A percentile compares a stretch with the other conserved stretches of the same genome.
These are phyloP conservation scores for Thelaira solivaga DNA, from an alignment of 2,888 invertebrate genomes.

Conservation along the genomic window DNA sequence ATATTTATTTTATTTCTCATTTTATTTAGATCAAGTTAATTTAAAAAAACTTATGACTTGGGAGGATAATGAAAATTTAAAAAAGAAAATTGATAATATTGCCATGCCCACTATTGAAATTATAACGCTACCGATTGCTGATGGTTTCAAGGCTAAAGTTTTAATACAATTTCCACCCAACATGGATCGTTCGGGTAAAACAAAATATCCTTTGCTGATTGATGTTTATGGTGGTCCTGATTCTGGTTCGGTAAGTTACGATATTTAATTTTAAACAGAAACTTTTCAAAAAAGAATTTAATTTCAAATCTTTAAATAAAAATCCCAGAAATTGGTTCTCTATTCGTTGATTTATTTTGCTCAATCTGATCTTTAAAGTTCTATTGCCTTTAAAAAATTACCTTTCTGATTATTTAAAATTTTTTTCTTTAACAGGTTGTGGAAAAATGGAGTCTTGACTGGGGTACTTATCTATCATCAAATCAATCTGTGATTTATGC, in stretches of 20 bases:
- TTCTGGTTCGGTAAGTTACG: slow-evolving; percentile 87
- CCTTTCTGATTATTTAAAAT: no score
- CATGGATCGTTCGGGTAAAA: slow-evolving; percentile 81
- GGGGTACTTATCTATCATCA: slow-evolving; percentile 91
- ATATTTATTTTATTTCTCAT: background rate
- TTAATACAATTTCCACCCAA: slow-evolving; percentile 85
- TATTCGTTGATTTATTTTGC: no score
- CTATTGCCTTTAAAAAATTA: no score
- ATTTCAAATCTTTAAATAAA: no score
- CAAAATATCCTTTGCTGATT: slow-evolving; percentile 88
- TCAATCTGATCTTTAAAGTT: no score
- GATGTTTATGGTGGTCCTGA: slow-evolving; percentile 97
- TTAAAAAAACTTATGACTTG: slow-evolving; percentile 78
- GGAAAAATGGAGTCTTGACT: slow-evolving; percentile 88
- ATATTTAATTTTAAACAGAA: no score
- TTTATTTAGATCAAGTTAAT: slow-evolving; percentile 70
- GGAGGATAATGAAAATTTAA: slow-evolving; percentile 82
- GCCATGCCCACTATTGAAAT: slow-evolving; percentile 81
- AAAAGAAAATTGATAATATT: slow-evolving; percentile 77
- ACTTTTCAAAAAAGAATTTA: background rate
- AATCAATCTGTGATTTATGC: slow-evolving; percentile 91
- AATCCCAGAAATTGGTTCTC: no score
- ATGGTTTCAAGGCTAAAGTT: slow-evolving; percentile 84
- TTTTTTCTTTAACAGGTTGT: slow-evolving; percentile 72
- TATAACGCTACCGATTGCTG: slow-evolving; percentile 81